Base-by-base conservation (phyloP, 1,140 invertebrate genomes). In the Drosophila kanapiae region DNA sequence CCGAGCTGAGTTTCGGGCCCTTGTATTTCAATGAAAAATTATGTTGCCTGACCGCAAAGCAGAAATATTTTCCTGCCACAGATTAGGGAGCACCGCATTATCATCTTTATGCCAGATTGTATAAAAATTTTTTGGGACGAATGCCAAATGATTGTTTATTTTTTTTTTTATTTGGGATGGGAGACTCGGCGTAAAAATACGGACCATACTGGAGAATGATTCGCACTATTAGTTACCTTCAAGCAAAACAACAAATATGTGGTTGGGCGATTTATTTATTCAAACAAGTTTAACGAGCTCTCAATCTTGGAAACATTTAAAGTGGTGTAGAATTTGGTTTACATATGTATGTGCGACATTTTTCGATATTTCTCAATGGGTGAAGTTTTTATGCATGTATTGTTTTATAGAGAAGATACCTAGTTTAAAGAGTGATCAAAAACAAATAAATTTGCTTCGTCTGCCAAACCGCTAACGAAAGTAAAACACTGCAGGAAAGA, bases 181-280 rank as follows among this genome's bases (percentile, higher is more conserved):
- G n/a, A n/a, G n/a, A n/a, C n/a, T n/a, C n/a, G n/a, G n/a, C n/a
- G n/a, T n/a, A n/a, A n/a, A n/a, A n/a, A n/a, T n/a, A n/a, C n/a
- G n/a, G n/a, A n/a, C n/a, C n/a, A n/a, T n/a, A n/a, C n/a, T n/a
- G n/a, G n/a, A n/a, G n/a, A n/a, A n/a, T n/a, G n/a, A n/a, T n/a
- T n/a, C n/a, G n/a, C n/a, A n/a, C n/a, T n/a, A n/a, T n/a, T n/a
- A n/a, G 23, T 23, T 23, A 23, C 23, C 23, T 31, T 18, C 6
- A 29, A 71, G 4, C 18, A 9, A 70, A 70, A 71, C 9, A 48
- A 23, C 6, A 13, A 18, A 9, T 16, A 53, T 59, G 7, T 43
- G 38, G 54, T 49, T 33, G 77, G 75, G 69, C 56, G 38, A 38
- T 80, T 80, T 79, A 79, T 79, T 79, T 67, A 65, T 56, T 43